Evolutionary conservation across 2,888 invertebrate genomes (phyloP).

Genomic region (Hypselothyrea guttata): DNA sequence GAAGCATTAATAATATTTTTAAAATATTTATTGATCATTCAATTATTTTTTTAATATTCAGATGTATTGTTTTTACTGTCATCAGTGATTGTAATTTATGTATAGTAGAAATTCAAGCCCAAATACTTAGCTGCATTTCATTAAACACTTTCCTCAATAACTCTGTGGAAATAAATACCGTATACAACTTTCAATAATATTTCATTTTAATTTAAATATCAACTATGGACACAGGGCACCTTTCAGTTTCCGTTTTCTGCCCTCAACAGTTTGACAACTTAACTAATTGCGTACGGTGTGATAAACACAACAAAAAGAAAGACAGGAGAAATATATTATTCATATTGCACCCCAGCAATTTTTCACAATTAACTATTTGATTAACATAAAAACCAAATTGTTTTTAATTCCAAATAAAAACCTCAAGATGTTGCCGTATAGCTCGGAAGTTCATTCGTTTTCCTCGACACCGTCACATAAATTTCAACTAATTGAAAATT

Average conservation of each 20-base stretch:
- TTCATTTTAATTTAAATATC: no score
- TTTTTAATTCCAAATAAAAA: conserved; percentile 11
- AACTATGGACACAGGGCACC: no score
- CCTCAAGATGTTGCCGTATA: conserved; percentile 13
- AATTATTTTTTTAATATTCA: no score
- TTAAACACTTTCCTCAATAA: neutral
- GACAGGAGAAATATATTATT: neutral
- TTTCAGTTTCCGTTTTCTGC: neutral
- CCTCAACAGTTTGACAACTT: conserved; percentile 25
- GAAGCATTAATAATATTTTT: no score
- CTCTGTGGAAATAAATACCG: neutral
- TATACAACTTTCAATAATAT: no score
- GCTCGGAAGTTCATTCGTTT: conserved; percentile 15
- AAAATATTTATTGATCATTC: no score
- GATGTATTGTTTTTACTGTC: no score
- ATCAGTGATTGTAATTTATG: no score
- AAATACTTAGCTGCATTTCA: no score
- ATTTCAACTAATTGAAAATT: conserved; percentile 71
- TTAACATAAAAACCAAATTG: conserved; percentile 7
- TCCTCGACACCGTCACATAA: conserved; percentile 47
- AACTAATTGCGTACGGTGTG: conserved; percentile 23
- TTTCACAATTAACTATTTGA: conserved; percentile 54
- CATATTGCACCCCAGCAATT: conserved; percentile 35
- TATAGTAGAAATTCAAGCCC: no score
- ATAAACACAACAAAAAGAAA: neutral